Percentiles rank a stretch among this genome's conserved stretches.
phyloP scores from a whole-genome alignment of 2,113 vertebrate genomes.

The Phalacrocorax pelagicus region DNA sequence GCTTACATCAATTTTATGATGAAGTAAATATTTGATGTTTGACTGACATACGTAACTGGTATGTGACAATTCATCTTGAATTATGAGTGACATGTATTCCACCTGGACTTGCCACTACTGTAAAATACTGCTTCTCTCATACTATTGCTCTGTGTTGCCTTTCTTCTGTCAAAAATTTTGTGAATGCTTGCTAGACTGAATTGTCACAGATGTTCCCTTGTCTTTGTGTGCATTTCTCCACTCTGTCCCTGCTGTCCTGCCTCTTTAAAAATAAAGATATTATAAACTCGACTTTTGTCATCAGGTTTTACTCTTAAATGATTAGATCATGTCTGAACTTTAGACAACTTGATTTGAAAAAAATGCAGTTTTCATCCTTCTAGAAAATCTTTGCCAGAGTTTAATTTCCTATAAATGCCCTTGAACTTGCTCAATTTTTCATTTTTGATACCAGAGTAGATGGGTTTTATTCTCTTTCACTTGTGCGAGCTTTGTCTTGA shows the following conservation, averaged over 20 bases:
- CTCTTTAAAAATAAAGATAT: conserved; percentile 57
- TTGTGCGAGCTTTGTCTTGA: not conserved
- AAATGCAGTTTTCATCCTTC: not conserved
- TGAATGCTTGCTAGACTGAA: conserved; percentile 53
- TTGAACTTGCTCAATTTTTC: not conserved
- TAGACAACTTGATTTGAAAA: not conserved
- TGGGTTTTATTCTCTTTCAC: not conserved
- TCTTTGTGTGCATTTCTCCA: conserved; percentile 53
- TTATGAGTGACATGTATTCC: conserved; percentile 52
- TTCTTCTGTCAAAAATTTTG: conserved; percentile 57
- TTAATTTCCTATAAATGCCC: not conserved
- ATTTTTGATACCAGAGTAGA: not conserved
- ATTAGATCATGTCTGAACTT: not conserved
- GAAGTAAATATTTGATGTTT: conserved; percentile 60
- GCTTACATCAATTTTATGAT: conserved; percentile 61
- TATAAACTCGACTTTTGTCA: conserved; percentile 63
- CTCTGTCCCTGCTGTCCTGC: conserved; percentile 38
- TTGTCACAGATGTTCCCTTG: conserved; percentile 57
- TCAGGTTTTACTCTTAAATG: conserved; percentile 60
- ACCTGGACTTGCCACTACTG: conserved; percentile 43
- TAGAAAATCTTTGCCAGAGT: not conserved
- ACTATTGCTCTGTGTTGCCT: conserved; percentile 54
- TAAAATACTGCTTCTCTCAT: conserved; percentile 53
- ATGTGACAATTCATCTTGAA: conserved; percentile 2
- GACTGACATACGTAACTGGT: not conserved